Evolutionary conservation across 2,113 vertebrate species (phyloP).

Genomic region (Rostratula benghalensis): DNA sequence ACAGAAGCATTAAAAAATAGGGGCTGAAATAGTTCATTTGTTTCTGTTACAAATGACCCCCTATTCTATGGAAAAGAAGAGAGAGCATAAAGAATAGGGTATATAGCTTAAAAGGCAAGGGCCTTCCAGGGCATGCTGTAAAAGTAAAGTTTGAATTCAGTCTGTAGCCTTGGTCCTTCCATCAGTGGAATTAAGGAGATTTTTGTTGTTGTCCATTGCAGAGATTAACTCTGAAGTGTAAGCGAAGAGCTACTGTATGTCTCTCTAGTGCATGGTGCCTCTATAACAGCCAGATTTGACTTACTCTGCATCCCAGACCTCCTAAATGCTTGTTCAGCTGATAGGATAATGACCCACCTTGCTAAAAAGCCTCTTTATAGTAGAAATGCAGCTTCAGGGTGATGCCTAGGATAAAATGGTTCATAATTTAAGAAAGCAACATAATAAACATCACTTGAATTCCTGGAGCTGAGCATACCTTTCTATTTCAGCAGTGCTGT

Average conservation of each 20-base stretch:
- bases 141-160: not conserved
- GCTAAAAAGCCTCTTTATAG: not conserved
- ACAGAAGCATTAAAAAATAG: not conserved
- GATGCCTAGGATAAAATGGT: not conserved
- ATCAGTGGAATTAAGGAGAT: not conserved
- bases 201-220: not conserved
- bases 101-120: no score
- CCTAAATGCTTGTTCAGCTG: not conserved
- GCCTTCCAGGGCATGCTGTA: not conserved
- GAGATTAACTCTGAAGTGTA: accelerated
- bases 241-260: not conserved
- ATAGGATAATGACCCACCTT: not conserved
- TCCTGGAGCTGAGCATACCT: not conserved
- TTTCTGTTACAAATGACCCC: accelerated
- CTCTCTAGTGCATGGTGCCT: not conserved
- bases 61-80: not conserved
- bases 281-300: not conserved
- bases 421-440: not conserved
- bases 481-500: not conserved
- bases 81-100: not conserved
- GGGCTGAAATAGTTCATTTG: not conserved
- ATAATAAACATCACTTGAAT: not conserved
- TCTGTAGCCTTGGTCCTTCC: not conserved
- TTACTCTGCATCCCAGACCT: not conserved
- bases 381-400: not conserved